These are phyloP conservation scores for Sciurus niger DNA, from an alignment of 2,113 vertebrate genomes.

Conservation along the genomic window DNA sequence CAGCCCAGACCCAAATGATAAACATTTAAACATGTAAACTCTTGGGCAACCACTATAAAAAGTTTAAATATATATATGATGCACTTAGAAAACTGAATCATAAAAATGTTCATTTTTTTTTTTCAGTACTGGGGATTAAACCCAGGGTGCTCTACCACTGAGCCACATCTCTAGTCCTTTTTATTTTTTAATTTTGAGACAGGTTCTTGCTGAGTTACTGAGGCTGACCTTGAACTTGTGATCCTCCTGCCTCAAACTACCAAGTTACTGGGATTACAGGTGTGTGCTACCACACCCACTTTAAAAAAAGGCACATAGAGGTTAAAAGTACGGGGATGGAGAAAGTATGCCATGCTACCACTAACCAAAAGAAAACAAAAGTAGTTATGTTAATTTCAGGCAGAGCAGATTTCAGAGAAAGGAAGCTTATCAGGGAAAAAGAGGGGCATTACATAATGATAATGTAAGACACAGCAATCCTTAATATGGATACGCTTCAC, in stretches of 20 bases:
- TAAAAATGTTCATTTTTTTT: background rate
- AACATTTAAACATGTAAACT: background rate
- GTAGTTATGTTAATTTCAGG: background rate
- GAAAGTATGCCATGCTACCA: background rate
- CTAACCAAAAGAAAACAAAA: background rate
- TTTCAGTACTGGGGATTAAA: background rate
- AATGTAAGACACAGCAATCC: background rate
- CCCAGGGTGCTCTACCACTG: background rate
- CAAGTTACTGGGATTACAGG: background rate
- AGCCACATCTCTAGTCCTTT: background rate
- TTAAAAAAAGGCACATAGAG: conserved; percentile 15
- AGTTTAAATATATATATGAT: background rate
- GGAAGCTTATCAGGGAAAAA: background rate
- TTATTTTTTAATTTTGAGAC: background rate
- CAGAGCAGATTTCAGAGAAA: background rate
- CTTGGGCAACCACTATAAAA: background rate
- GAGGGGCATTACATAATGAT: background rate
- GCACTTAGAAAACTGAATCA: conserved; percentile 12
- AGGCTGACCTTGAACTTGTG: background rate
- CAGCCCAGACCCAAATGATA: background rate
- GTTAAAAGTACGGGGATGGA: background rate
- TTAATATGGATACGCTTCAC: background rate
- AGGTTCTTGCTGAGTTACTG: background rate
- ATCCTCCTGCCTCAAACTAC: background rate
- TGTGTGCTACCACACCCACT: background rate